Percentiles rank a stretch among this genome's conserved stretches.
phyloP scores from a whole-genome alignment of 2,888 invertebrate genomes.

The Gymnoscelis rufifasciata region DNA sequence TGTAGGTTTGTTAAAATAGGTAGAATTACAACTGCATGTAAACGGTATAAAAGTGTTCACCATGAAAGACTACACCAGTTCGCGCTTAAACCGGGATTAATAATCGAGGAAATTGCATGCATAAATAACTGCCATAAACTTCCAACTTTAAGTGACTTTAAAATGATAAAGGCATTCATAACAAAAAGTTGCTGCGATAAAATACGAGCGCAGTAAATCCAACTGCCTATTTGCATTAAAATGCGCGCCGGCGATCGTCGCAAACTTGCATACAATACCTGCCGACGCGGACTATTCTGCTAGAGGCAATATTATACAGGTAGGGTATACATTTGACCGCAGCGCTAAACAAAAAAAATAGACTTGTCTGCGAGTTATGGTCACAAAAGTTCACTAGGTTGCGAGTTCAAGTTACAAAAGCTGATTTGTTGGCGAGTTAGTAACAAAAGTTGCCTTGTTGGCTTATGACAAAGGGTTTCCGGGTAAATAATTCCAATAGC shows the following conservation, averaged over 20 bases:
- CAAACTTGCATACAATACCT: constrained; percentile 6
- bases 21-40: too few relatives aligned
- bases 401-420: neutral
- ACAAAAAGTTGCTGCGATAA: neutral
- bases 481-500: constrained; percentile 18
- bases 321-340: constrained; percentile 21
- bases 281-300: neutral
- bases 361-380: too few relatives aligned
- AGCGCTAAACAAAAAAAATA: constrained; percentile 9
- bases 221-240: neutral
- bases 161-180: constrained; percentile 1
- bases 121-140: constrained; percentile 1
- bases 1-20: too few relatives aligned
- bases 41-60: too few relatives aligned
- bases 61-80: too few relatives aligned
- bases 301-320: too few relatives aligned
- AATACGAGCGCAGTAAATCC: neutral
- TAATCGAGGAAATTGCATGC: too few relatives aligned
- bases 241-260: neutral
- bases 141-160: constrained; percentile 1
- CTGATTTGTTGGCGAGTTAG: constrained; percentile 5
- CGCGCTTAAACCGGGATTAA: too few relatives aligned
- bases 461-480: constrained; percentile 11
- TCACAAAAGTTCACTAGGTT: too few relatives aligned
- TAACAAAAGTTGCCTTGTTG: constrained; percentile 19